Evolutionary conservation across 2,113 vertebrate species (phyloP), one percentile per base, ranked within the genome.

Genomic region (Euleptes europaea): DNA sequence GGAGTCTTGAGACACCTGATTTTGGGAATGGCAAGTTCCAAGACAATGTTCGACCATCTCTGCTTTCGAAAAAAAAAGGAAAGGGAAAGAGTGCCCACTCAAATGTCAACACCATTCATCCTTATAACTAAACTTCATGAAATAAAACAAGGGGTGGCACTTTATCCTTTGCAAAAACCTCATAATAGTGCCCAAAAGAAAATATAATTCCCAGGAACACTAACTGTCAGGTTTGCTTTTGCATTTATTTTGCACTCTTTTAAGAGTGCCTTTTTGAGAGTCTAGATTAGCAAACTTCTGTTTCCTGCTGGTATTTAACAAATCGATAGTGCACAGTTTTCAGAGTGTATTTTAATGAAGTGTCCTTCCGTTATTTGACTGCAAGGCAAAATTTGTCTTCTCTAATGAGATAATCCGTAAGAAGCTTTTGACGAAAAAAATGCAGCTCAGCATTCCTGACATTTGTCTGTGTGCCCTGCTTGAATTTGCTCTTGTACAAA

Each of bases 361-460:
- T 94, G 90, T 1, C 84, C 19, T 51, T n/a, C n/a, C n/a, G 87
- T 26, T 51, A 86, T 76, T 91, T 88, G 78, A 90, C 88, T 92
- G 76, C 88, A 78, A 92, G 86, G 81, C 19, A 0, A 92, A 92
- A 85, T 81, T 88, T 91, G 90, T 77, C 70, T 80, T 83, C 90
- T 92, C 89, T 54, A 84, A 91, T 86, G 54, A 91, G 80, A 89
- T 91, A 89, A 92, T 90, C 86, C 19, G 9, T 91, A 93, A 93
- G 84, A 71, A 86, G 90, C 91, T 93, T 92, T 91, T 69, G 0
- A 57, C 15, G 28, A 88, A 67, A 70, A 85, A 93, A 90, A 44
- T 51, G 67, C 67, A 70, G 92, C 28, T 72, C 44, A 49, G 83
- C 80, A 83, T 84, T 85, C 76, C 0, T 93, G 84, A 63, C 76